phyloP scores from a whole-genome alignment of 2,888 invertebrate genomes.

The Clitarchus hookeri region DNA sequence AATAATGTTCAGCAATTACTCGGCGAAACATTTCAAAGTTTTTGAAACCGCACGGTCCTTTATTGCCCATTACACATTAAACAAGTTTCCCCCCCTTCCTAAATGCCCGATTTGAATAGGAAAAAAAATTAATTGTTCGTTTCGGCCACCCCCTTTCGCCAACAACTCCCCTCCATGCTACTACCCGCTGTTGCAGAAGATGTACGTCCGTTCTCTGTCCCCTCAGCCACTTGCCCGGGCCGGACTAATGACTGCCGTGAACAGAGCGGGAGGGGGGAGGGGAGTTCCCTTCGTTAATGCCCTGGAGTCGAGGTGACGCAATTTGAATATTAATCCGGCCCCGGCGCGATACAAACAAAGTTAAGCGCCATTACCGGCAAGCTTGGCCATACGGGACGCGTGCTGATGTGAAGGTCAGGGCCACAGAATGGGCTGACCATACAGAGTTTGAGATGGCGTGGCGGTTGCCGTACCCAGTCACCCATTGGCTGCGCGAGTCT shows the following conservation, averaged over 20 bases:
- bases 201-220: neutral
- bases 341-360: neutral
- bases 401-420: neutral
- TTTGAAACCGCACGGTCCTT: neutral
- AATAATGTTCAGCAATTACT: too few species aligned
- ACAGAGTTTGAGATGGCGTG: too few species aligned
- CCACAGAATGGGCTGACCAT: too few species aligned
- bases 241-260: too few species aligned
- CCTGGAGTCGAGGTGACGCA: neutral
- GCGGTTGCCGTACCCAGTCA: too few species aligned
- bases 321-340: constrained; percentile 14
- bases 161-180: neutral
- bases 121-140: neutral
- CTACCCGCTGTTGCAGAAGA: neutral
- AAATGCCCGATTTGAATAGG: neutral
- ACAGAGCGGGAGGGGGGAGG: neutral
- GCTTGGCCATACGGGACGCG: neutral
- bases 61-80: neutral
- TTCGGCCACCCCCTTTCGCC: neutral
- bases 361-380: constrained; percentile 10
- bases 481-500: too few species aligned
- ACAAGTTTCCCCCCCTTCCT: neutral
- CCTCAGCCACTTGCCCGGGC: neutral
- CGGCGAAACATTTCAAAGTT: neutral
- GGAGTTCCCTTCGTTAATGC: neutral